Conservation (phyloP, 2,113 vertebrate genomes). For the Smithornis capensis region DNA sequence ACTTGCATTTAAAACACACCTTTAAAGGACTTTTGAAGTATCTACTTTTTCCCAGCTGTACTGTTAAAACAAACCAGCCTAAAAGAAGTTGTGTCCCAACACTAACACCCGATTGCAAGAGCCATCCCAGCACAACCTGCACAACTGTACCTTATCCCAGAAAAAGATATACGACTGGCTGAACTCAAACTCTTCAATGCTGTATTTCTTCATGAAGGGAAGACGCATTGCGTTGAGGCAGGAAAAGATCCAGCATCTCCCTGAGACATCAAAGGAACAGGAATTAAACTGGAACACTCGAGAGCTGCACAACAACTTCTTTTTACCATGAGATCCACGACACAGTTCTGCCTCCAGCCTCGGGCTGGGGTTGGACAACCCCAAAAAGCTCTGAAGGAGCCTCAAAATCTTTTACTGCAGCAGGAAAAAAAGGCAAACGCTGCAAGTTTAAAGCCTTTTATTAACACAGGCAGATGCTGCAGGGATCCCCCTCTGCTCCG, state of each 20-base stretch:
- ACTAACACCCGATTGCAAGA: background rate
- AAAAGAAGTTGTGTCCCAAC: background rate
- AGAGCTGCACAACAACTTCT: background rate
- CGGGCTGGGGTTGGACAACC: background rate
- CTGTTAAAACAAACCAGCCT: background rate
- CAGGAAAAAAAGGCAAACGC: background rate
- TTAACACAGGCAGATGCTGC: background rate
- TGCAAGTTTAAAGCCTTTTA: rapidly evolving
- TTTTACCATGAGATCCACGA: background rate
- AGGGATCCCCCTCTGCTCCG: rapidly evolving
- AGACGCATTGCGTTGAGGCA: conserved; percentile 97
- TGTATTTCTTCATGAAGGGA: conserved; percentile 97
- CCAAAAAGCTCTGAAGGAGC: background rate
- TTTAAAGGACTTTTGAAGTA: background rate
- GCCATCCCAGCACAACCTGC: background rate
- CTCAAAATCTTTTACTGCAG: background rate
- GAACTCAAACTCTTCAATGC: conserved; percentile 98
- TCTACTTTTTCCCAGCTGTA: background rate
- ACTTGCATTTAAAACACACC: background rate
- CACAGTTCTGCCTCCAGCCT: background rate
- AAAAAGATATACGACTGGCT: conserved; percentile 97
- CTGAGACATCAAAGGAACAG: conserved; percentile 72
- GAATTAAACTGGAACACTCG: background rate
- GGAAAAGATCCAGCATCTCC: conserved; percentile 99
- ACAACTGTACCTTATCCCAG: conserved; percentile 92